phyloP scores from a whole-genome alignment of 1,140 invertebrate species.

The Neodiprion pinetum region DNA sequence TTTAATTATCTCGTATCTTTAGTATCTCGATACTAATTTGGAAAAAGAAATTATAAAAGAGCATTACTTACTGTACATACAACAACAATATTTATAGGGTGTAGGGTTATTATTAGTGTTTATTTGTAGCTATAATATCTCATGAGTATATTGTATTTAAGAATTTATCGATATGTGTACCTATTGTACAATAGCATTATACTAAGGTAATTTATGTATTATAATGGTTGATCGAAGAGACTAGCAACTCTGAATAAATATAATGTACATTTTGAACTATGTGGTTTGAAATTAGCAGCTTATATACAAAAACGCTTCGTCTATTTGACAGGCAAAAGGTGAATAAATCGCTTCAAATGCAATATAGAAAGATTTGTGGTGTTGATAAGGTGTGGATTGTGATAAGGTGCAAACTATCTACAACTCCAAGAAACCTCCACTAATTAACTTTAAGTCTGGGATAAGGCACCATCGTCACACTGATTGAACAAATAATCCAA shows the following conservation, averaged over 20 bases:
- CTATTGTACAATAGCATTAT: background rate
- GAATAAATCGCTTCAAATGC: no score
- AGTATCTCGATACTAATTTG: background rate
- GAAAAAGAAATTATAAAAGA: background rate
- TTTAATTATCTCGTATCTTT: no score
- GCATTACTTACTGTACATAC: background rate
- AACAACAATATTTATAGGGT: background rate
- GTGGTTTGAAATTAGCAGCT: background rate
- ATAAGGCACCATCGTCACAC: no score
- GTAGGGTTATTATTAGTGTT: background rate
- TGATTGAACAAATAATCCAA: no score
- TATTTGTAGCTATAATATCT: background rate
- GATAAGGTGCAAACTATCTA: no score
- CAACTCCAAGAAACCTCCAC: no score
- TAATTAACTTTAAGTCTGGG: no score
- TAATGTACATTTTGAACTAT: conserved; percentile 1
- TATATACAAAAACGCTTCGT: no score
- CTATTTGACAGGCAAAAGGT: no score
- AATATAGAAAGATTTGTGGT: no score
- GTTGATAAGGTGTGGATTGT: no score
- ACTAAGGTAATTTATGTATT: conserved; percentile 1
- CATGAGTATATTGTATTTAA: background rate
- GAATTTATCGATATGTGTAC: conserved; percentile 1
- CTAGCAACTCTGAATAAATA: background rate
- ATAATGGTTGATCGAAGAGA: background rate